A percentile compares a stretch with the other conserved stretches of the same genome.
These are phyloP conservation scores for Hemistola chrysoprasaria DNA, from an alignment of 2,888 invertebrate species.

Conservation along the genomic window DNA sequence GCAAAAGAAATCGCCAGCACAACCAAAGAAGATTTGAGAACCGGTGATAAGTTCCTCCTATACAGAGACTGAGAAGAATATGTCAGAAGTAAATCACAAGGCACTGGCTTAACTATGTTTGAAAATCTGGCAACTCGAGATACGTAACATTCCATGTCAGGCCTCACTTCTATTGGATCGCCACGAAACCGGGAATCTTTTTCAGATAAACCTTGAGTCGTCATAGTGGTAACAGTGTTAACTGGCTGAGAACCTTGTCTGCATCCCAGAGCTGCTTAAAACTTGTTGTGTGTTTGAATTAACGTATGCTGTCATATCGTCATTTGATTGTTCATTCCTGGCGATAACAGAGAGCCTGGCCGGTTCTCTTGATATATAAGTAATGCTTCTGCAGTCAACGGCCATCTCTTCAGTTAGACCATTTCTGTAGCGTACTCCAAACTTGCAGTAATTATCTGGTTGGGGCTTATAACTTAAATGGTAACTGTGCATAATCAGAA, in stretches of 20 bases:
- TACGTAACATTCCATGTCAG: constrained; percentile 26
- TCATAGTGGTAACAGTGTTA: constrained; percentile 4
- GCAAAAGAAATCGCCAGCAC: no score
- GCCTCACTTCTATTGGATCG: constrained; percentile 14
- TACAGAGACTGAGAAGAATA: constrained; percentile 11
- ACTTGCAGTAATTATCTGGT: constrained; percentile 27
- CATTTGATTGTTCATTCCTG: no score
- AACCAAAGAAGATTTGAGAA: no score
- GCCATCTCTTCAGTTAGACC: constrained; percentile 23
- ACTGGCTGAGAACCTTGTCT: constrained; percentile 5
- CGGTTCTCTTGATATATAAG: constrained; percentile 19
- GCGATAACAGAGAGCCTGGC: no score
- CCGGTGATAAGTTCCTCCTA: no score
- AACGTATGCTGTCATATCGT: neutral
- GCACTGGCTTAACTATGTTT: constrained; percentile 16
- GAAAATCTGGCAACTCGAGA: constrained; percentile 4
- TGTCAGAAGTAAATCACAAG: constrained; percentile 23
- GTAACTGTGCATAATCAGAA: constrained; percentile 3
- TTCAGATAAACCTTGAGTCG: constrained; percentile 4
- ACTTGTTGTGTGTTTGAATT: constrained; percentile 1
- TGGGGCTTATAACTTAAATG: constrained; percentile 15
- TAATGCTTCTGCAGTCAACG: constrained; percentile 27
- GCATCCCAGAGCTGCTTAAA: neutral
- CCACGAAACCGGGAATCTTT: constrained; percentile 20
- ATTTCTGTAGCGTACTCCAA: constrained; percentile 23